Evolutionary conservation across 2,888 invertebrate genomes (phyloP), one percentile per base, ranked within the genome.

Genomic region (Lobophora halterata): DNA sequence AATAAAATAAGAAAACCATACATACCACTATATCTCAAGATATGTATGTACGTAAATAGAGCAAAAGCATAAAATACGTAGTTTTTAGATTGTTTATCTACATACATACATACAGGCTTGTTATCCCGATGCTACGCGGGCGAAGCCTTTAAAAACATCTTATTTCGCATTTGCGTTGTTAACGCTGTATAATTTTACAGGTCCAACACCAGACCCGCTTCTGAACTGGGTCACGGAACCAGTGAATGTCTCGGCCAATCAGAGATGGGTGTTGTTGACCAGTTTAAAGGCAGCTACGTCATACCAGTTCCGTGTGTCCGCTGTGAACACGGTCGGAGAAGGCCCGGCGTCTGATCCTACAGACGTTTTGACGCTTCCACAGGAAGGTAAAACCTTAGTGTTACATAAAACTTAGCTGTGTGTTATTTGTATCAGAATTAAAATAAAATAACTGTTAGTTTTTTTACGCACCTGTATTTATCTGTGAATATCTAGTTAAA

Each of bases 251-350:
- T 94, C 96, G 0, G 90, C 95, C 2, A 89, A 89, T 32, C 92
- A 92, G 52, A 91, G 95, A 27, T 95, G 93, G 92, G 90, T 94
- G 5, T 75, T 96, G 18, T 85, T 98, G 28, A 93, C 92, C 21
- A 95, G 94, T 66, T 87, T 99, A 27, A 96, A 97, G 77, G 98
- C 99, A 0, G 97, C 98, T 0, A 94, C 97, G 0, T 94, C 95
- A 0, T 99, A 99, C 78, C 97, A 98, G 75, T 99, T 99, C 79
- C 90, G 98, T 46, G 95, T 99, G n/a, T 95, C 95, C 48, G 97
- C 99, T 6, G 94, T 97, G 5, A 99, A 99, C 79, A 93, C 94
- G 29, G 97, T 98, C 1, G 99, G 99, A 0, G 97, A 98, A 71
- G 98, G 99, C 2, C 93, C 94, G 1, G 92, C 96, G 1, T 97